These are phyloP conservation scores for Eulemur rufifrons DNA, from an alignment of 2,113 vertebrate species.

Conservation along the genomic window DNA sequence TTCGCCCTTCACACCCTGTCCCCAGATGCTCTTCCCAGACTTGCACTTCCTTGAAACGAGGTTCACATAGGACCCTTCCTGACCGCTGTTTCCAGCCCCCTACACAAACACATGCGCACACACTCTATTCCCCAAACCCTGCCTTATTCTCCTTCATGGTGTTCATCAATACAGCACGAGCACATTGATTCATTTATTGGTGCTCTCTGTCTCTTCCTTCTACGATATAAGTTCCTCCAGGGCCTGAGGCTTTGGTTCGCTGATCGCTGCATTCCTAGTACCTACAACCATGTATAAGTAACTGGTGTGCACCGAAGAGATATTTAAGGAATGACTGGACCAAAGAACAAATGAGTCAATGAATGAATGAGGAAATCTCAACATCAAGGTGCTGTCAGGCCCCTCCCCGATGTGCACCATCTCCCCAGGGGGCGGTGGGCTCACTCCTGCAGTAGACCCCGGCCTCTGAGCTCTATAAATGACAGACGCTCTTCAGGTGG, in stretches of 20 bases:
- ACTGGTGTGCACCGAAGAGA: not conserved
- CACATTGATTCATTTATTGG: accelerated
- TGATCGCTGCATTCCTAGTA: accelerated
- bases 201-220: not conserved
- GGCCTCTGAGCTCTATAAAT: not conserved
- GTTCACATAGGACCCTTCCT: not conserved
- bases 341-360: not conserved
- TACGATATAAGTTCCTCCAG: accelerated
- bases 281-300: not conserved
- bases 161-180: not conserved
- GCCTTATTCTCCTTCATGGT: not conserved
- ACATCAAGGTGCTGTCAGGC: not conserved
- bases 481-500: accelerated
- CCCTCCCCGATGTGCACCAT: not conserved
- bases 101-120: not conserved
- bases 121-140: not conserved
- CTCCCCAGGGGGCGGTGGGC: not conserved
- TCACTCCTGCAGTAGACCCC: not conserved
- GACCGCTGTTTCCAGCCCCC: not conserved
- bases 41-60: not conserved
- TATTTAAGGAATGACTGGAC: not conserved
- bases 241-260: not conserved
- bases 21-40: not conserved
- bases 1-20: too few species aligned
- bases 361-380: not conserved